Percentiles rank a stretch among this genome's conserved stretches.
Conservation (phyloP, 2,797 vertebrate genomes). For the Rhadinocentrus ornatus region DNA sequence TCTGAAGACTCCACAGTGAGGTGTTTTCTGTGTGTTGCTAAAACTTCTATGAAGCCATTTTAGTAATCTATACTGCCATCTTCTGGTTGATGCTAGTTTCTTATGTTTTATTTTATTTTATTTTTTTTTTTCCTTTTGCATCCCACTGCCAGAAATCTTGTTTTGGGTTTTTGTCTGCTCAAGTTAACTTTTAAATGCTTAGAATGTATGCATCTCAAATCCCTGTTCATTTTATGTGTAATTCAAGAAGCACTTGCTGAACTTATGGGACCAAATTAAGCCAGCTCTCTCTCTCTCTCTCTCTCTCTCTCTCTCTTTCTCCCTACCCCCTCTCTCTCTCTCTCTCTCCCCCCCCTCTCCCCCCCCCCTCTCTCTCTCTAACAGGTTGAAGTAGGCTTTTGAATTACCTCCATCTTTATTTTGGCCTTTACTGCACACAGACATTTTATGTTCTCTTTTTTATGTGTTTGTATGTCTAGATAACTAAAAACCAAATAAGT, state of each 20-base stretch:
- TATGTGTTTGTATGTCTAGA: constrained; percentile 39
- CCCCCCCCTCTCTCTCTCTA: neutral
- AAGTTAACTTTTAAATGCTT: constrained; percentile 21
- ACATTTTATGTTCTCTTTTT: constrained; percentile 19
- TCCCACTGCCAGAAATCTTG: constrained; percentile 1
- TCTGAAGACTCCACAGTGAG: constrained; percentile 19
- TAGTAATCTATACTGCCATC: constrained; percentile 64
- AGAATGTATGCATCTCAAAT: constrained; percentile 49
- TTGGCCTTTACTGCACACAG: constrained; percentile 41
- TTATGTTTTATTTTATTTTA: neutral
- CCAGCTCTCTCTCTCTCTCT: constrained; percentile 19
- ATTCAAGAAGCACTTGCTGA: constrained; percentile 58
- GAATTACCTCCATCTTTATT: constrained; percentile 38
- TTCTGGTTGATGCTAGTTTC: constrained; percentile 52
- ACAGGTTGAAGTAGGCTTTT: constrained; percentile 26
- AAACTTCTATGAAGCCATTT: constrained; percentile 13
- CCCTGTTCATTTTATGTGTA: constrained; percentile 17
- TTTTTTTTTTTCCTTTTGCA: neutral
- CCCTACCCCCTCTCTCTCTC: constrained; percentile 16
- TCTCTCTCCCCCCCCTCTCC: constrained; percentile 1
- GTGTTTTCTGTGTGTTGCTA: constrained; percentile 7
- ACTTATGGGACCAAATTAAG: constrained; percentile 70
- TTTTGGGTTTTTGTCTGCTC: constrained; percentile 10
- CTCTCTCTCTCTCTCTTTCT: neutral
- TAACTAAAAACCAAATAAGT: constrained; percentile 77